Base-by-base conservation (phyloP, 64 coral and sea anemone species). In the Montipora cactus region DNA sequence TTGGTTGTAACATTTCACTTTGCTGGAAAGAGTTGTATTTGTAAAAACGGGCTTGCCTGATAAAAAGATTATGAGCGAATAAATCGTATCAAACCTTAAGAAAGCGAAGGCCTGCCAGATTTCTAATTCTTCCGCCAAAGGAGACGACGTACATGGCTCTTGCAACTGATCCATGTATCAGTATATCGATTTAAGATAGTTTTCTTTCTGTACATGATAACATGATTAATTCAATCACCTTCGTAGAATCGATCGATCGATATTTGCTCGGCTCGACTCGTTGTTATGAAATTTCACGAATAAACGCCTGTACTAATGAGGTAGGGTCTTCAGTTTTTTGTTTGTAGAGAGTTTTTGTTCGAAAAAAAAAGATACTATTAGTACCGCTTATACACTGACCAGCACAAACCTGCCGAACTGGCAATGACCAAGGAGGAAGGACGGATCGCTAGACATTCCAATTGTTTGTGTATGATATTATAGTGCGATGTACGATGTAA, bases 81-180 rank as follows among this genome's bases (percentile, higher is more conserved):
- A 95, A 95, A 95, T 95, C 93, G 80, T 67, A 71, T 90, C 64
- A 90, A 45, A 89, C n/a, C 74, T 44, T 71, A 37, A 71, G 68
- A 90, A 61, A 66, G 82, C 82, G 82, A 86, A 86, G 62, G 44
- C 82, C 46, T 86, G 55, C 89, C 55, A 37, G 85, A 59, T 95
- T 90, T 89, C 89, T 89, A 90, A 78, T 76, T 95, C 93, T 89
- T 94, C 88, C 86, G 80, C 92, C 80, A 89, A 94, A 94, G 92
- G 89, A 94, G 88, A 86, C 82, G 82, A 86, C 82, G 68, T 79
- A 94, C 89, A 90, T 90, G 93, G 93, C 58, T 85, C 83, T 55
- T 90, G 88, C 76, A 73, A 75, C 66, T 76, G 87, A 70, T 67
- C 93, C 76, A 90, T 95, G 93, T 90, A 89, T 90, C 53, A 57